These are phyloP conservation scores for Congeria kusceri DNA, from an alignment of 2,888 invertebrate species.

Conservation along the genomic window DNA sequence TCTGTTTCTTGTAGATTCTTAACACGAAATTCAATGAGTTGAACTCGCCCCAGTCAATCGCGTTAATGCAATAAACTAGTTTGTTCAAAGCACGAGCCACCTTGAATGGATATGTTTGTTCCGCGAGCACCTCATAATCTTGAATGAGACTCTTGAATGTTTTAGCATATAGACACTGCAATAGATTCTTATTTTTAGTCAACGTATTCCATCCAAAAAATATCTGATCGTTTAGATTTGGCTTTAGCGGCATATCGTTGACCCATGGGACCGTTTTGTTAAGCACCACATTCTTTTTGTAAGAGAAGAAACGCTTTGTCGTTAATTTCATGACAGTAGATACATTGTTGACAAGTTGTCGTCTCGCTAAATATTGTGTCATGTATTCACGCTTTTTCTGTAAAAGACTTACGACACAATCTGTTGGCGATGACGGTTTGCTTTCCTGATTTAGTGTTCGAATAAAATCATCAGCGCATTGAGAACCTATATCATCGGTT, in stretches of 20 bases:
- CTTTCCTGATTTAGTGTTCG: neutral
- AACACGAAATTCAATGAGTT: constrained; percentile 38
- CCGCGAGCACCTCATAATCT: constrained; percentile 20
- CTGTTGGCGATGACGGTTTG: neutral
- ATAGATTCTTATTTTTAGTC: neutral
- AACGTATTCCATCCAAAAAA: constrained; percentile 19
- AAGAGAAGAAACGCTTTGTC: constrained; percentile 19
- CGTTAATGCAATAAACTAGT: constrained; percentile 15
- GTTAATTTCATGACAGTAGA: constrained; percentile 1
- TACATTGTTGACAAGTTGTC: constrained; percentile 19
- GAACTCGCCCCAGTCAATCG: constrained; percentile 29
- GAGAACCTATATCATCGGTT: neutral
- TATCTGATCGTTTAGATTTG: constrained; percentile 9
- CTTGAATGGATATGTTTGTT: constrained; percentile 20
- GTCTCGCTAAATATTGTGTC: constrained; percentile 14
- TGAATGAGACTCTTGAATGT: constrained; percentile 18
- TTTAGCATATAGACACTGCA: constrained; percentile 6
- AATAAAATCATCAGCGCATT: constrained; percentile 16
- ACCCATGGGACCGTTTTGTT: constrained; percentile 9
- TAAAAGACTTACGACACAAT: neutral
- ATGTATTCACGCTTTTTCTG: constrained; percentile 30
- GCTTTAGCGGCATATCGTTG: constrained; percentile 21
- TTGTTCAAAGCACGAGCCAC: constrained; percentile 18
- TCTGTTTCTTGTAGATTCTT: constrained; percentile 15
- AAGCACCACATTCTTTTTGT: constrained; percentile 14